Evolutionary conservation across 2,797 vertebrate species (phyloP), one percentile per base, ranked within the genome.

Genomic region (Jordanella pulchra): DNA sequence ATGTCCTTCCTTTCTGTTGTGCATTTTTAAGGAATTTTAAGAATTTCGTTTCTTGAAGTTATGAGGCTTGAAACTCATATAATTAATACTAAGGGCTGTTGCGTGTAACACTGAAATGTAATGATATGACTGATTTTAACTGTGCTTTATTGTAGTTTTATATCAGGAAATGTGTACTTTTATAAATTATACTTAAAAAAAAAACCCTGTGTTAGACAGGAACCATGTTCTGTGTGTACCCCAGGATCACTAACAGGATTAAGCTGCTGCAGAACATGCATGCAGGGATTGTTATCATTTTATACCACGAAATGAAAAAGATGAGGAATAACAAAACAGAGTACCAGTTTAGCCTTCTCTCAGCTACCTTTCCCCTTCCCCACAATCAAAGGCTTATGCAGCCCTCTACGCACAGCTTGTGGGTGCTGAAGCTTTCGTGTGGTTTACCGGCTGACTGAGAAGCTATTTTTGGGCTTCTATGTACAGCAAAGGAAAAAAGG

Each of bases 401-500:
- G 28, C 17, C 28, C 30, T 32, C 55, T 27, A 63, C 25, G 54
- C n/a, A 32, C 50, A 50, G 76, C 71, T 64, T 83, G 76, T 69
- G 65, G 69, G 63, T 3, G 1, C 53, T 58, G 64, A 72, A 45
- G 76, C 56, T 64, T 78, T 79, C 56, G 71, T 83, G 76, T 77
- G 76, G 80, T 80, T 71, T 55, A 56, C 17, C 27, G 0, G 1
- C 56, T 50, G 44, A 11, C 30, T 44, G 30, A 68, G 65, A 53
- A 66, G 76, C 83, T 84, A 75, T 85, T 80, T 35, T 71, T 69
- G 11, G 67, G 58, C 54, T 66, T 64, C 39, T 80, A 14, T 55
- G 48, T 30, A 39, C 7, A 54, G 7, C 9, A 1, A 15, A 50
- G 28, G 14, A 47, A 56, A 32, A 45, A 39, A 10, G 21, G 60